Base-by-base conservation (phyloP, 2,797 vertebrate genomes). In the Girardinus metallicus region DNA sequence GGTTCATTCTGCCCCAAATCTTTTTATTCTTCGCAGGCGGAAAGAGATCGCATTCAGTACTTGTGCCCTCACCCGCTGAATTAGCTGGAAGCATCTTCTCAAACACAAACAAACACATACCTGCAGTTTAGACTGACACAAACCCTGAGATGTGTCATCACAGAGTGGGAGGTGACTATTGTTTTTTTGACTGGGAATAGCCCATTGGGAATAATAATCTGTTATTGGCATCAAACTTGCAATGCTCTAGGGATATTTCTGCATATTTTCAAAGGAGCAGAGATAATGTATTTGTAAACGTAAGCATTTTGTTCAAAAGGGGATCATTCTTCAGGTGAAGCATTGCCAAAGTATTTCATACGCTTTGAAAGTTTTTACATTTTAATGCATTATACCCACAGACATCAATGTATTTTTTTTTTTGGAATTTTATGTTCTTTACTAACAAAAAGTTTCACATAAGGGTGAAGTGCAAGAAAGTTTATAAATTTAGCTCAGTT, bases 1-100 rank as follows among this genome's bases (percentile, higher is more conserved):
- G 82, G 34, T 83, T 84, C 57, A 85, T 82, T 93, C 76, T 80
- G 72, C 75, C 74, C 47, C 51, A 88, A 86, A 79, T 84, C 66
- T 84, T 46, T 85, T 72, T 75, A 66, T 83, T 85, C 79, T 79
- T 75, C 43, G 73, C 76, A 51, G 39, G 68, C 76, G 4, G 51
- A 81, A 26, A 47, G 47, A 76, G 82, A 86, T 88, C 68, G 36
- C 55, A 75, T 84, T 80, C 77, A 83, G 60, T 66, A 49, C 74
- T 78, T 78, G 68, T 76, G 81, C 79, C 78, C 49, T 85, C 71
- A 64, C 72, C 71, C 77, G 79, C 83, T 89, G 80, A 79, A 85
- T 89, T 76, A 78, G 55, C 76, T 76, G 88, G 78, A 85, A 80
- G 80, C 74, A 87, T 83, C 51, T 12, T 15, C 43, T 46, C 26